Conservation (phyloP, 2,888 invertebrate genomes). For the Ametastegia equiseti region DNA sequence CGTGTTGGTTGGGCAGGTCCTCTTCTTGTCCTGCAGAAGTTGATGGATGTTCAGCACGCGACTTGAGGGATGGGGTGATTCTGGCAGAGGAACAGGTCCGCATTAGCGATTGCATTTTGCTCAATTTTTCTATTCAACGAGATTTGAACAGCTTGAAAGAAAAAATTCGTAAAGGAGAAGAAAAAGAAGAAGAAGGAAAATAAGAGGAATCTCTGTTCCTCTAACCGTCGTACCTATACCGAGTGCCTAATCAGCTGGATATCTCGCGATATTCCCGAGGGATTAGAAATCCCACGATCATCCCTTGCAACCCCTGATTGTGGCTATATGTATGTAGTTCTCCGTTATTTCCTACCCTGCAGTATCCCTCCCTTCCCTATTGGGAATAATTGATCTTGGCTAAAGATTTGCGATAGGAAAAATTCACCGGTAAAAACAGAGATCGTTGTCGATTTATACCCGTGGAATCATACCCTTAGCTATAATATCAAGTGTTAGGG, state of each 20-base stretch:
- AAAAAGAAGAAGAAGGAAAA: not conserved
- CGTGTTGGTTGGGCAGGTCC: not conserved
- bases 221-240: not conserved
- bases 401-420: slow-evolving; percentile 11
- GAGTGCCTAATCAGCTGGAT: slow-evolving; percentile 36
- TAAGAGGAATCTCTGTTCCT: not conserved
- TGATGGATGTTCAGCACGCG: slow-evolving; percentile 17
- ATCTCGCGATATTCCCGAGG: slow-evolving; percentile 14
- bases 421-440: not conserved
- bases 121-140: too few species aligned
- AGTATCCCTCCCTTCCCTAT: not conserved
- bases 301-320: too few species aligned
- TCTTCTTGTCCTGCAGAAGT: not conserved
- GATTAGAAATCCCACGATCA: slow-evolving; percentile 12
- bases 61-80: not conserved
- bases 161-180: not conserved
- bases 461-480: not conserved
- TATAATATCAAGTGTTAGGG: not conserved
- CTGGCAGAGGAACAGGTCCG: not conserved
- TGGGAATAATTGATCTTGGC: not conserved
- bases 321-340: too few species aligned
- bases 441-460: slow-evolving; percentile 42
- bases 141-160: not conserved
- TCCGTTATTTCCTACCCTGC: not conserved
- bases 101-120: not conserved